phyloP scores from a whole-genome alignment of 2,797 vertebrate species.

The Cetoscarus ocellatus region DNA sequence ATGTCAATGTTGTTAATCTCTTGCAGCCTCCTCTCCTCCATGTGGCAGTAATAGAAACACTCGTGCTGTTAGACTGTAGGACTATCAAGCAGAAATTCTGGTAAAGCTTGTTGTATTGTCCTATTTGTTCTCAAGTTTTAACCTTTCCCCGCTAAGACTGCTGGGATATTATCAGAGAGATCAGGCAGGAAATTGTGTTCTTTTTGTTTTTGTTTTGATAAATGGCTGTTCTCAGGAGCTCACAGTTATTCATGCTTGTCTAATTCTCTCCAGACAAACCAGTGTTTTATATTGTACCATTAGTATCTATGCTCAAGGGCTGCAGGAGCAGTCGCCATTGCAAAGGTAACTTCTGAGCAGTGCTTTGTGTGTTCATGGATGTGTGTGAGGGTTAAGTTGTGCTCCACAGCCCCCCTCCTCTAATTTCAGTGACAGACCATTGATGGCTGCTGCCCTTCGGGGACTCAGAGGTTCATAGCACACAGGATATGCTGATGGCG shows the following conservation, averaged over 20 bases:
- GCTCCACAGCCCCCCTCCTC: slow-evolving; percentile 15
- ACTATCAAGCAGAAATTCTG: no score
- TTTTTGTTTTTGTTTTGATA: no score
- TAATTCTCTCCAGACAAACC: no score
- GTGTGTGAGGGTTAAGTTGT: slow-evolving; percentile 19
- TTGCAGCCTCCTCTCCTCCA: slow-evolving; percentile 5
- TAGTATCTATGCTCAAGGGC: not conserved
- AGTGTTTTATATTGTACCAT: no score
- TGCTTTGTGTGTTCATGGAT: slow-evolving; percentile 14
- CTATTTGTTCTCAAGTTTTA: no score
- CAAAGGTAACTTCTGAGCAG: slow-evolving; percentile 6
- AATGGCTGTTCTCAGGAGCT: no score
- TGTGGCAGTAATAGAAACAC: slow-evolving; percentile 19
- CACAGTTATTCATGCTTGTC: no score
- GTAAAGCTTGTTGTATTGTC: no score
- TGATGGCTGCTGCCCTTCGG: slow-evolving; percentile 48
- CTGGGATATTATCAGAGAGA: slow-evolving; percentile 3
- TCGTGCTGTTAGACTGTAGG: not conserved
- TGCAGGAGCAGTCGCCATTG: not conserved
- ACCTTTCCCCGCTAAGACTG: no score
- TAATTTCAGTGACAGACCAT: slow-evolving; percentile 38
- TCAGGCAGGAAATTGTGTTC: not conserved
- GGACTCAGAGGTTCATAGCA: slow-evolving; percentile 47
- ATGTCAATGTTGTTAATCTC: slow-evolving; percentile 52
- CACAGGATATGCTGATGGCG: slow-evolving; percentile 49